phyloP scores from a whole-genome alignment of 2,797 vertebrate genomes.

The Onychomys arenicola region DNA sequence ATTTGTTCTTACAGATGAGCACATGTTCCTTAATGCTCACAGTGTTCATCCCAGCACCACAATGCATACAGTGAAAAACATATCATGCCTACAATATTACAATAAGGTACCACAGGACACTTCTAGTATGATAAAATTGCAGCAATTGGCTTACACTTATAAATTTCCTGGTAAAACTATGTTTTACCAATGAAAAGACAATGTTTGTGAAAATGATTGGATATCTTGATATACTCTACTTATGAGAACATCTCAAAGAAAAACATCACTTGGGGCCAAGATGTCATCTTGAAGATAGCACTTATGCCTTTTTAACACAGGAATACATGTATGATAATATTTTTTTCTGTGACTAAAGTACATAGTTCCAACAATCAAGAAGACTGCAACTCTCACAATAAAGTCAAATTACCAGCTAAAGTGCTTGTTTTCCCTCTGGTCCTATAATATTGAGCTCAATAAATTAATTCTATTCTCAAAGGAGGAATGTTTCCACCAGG shows the following conservation, averaged over 20 bases:
- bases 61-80: background rate
- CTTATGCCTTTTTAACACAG: background rate
- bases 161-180: background rate
- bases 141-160: background rate
- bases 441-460: background rate
- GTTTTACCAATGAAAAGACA: background rate
- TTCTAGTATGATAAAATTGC: background rate
- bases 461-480: conserved; percentile 6
- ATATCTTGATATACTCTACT: background rate
- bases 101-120: background rate
- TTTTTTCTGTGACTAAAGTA: background rate
- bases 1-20: background rate
- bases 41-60: background rate
- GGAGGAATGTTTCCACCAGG: background rate
- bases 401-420: background rate
- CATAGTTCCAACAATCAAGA: background rate
- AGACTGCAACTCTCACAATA: background rate
- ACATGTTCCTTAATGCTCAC: background rate
- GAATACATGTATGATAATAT: background rate
- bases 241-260: background rate
- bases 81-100: background rate
- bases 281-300: background rate
- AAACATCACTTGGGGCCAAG: background rate
- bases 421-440: background rate
- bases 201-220: background rate